Evolutionary conservation across 2,888 invertebrate genomes (phyloP), one percentile per base, ranked within the genome.

Genomic region (Neria commutata): DNA sequence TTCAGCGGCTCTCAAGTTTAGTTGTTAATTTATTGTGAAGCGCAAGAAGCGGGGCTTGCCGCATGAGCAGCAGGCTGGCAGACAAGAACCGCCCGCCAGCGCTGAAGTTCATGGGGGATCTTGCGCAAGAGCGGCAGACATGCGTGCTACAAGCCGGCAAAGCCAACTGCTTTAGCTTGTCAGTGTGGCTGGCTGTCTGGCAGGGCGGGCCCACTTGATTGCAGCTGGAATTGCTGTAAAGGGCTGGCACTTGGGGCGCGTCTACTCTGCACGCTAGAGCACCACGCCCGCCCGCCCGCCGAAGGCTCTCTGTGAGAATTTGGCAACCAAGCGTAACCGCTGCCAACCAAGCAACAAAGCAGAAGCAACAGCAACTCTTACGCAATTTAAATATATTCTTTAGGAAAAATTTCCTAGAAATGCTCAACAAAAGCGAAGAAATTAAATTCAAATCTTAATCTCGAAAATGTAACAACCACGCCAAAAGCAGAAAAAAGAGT

Each of bases 281-380:
- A 29, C 29, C 29, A 29, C 29, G 11, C 29, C 11, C 29, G 6
- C 29, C 29, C 29, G 11, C 11, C 6, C 29, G 11, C 24, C 34
- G 24, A 33, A 51, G n/a, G 33, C 11, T 33, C n/a, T n/a, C 50
- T 50, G 23, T 72, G 73, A 71, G 75, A 73, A 73, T 72, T 74
- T 71, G 71, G 70, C 70, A 74, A 69, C 71, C 64, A 72, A 73
- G 74, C 73, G 72, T 73, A 71, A 58, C 52, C 17, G 47, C 42
- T 6, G 11, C 29, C 29, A 29, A 37, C 42, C 42, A 42, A 73
- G 73, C 72, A 66, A 72, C 67, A 67, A 60, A 68, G 58, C 56
- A 60, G 58, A n/a, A n/a, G n/a, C n/a, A n/a, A n/a, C 19, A 40
- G 19, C 19, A 40, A n/a, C n/a, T n/a, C n/a, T n/a, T n/a, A n/a